Evolutionary conservation across 2,797 vertebrate genomes (phyloP), one percentile per base, ranked within the genome.

Genomic region (Discoglossus pictus): DNA sequence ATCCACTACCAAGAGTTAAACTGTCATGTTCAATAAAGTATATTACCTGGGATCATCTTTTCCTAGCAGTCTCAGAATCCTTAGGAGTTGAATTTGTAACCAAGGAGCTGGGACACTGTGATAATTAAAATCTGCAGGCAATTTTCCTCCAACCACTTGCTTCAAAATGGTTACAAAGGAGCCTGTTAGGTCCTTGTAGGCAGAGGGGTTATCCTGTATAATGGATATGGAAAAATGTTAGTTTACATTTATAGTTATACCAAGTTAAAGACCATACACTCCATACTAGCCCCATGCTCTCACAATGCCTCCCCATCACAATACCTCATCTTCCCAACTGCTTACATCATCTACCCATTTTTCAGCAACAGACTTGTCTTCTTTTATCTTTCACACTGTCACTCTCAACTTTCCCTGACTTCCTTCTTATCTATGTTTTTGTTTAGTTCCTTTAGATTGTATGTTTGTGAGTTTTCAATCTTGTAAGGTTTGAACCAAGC

Each of bases 31-130:
- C 11, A 23, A 53, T 71, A 47, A 36, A 61, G 24, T 1, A 8
- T 1, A 62, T 93, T 87, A 90, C 97, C 92, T 92, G 71, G 83
- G 89, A 79, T 99, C 94, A 38, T 93, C 93, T 83, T 95, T 97
- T 67, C 97, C 97, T 35, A 99, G 87, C 15, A 96, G 82, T 18
- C 93, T 86, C 35, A 99, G 76, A 75, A 99, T 97, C 81, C 93
- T 88, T 63, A 99, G 83, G 68, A 99, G 94, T 76, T 98, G 95
- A 48, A 99, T 98, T 76, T 99, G 97, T 66, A 99, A 80, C 97
- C 97, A 99, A 0, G 97, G 97, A 36, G 96, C 94, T 16, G 97
- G 97, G 13, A 99, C 93, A 3, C 89, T 94, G 80, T 98, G 97
- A 78, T 98, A 99, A 78, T 94, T 98, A 80, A 97, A 99, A 72